Evolutionary conservation across 2,797 vertebrate genomes (phyloP).

Genomic region (Antennarius maculatus): DNA sequence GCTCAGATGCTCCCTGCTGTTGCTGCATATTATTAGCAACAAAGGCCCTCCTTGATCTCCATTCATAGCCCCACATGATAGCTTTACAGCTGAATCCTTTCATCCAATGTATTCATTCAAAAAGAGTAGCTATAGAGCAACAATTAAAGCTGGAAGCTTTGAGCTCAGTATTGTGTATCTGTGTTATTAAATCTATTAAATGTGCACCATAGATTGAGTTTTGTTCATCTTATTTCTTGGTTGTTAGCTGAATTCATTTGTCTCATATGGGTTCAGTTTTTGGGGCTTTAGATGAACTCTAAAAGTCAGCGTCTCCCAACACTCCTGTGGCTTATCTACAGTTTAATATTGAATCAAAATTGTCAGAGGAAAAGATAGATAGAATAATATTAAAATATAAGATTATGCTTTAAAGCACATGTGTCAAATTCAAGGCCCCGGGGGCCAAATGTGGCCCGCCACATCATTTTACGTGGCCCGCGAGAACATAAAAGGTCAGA

Average conservation of each 20-base stretch:
- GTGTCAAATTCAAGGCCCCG: too few species aligned
- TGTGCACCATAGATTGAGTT: neutral
- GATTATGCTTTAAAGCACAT: slow-evolving; percentile 1
- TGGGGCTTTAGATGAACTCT: too few species aligned
- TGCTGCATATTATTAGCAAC: slow-evolving; percentile 53
- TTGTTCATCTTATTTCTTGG: neutral
- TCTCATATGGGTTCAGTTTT: too few species aligned
- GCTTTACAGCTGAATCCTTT: slow-evolving; percentile 35
- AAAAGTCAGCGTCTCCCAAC: too few species aligned
- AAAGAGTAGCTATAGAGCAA: neutral
- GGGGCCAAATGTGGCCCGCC: too few species aligned
- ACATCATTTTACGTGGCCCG: too few species aligned
- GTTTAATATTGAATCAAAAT: neutral
- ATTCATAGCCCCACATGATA: slow-evolving; percentile 36
- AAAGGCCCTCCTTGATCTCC: slow-evolving; percentile 49
- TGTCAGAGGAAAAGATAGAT: neutral
- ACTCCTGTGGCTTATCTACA: neutral
- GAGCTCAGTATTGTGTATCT: neutral
- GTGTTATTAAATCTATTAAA: neutral
- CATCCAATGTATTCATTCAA: slow-evolving; percentile 26
- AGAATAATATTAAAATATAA: neutral
- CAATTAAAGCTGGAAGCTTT: slow-evolving; percentile 21
- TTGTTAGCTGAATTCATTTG: neutral
- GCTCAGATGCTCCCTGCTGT: slow-evolving; percentile 35
- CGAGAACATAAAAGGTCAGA: too few species aligned